Conservation (phyloP, 2,113 vertebrate genomes). For the Mustelus asterias region DNA sequence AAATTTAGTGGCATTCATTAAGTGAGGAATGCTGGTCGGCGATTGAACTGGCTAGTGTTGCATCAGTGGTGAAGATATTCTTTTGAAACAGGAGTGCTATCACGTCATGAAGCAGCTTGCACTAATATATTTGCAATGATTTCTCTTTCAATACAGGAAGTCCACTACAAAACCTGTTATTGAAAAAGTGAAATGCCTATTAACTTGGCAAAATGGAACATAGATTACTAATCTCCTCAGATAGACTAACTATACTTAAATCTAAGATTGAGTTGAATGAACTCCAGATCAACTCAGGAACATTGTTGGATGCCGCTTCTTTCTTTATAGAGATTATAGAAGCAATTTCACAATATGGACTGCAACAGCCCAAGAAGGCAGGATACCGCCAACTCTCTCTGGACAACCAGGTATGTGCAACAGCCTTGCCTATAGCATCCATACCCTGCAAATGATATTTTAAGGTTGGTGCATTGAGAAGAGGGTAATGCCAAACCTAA, state of each 20-base stretch:
- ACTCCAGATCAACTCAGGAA: not conserved
- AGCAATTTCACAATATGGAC: too few relatives aligned
- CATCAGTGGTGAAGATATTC: not conserved
- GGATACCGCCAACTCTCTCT: too few relatives aligned
- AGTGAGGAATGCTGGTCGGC: not conserved
- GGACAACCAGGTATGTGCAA: too few relatives aligned
- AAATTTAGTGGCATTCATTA: not conserved
- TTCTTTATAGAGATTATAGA: not conserved
- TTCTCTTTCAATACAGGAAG: not conserved
- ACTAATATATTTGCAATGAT: not conserved
- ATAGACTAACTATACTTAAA: not conserved
- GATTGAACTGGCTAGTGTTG: not conserved
- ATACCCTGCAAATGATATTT: too few relatives aligned
- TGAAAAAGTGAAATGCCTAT: not conserved
- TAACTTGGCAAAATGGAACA: not conserved
- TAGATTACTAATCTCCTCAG: not conserved
- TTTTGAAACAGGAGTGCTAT: not conserved
- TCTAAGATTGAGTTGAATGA: not conserved
- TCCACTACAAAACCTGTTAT: not conserved
- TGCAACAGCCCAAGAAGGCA: too few relatives aligned
- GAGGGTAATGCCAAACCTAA: too few relatives aligned
- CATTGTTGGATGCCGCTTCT: not conserved
- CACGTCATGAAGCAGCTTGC: not conserved
- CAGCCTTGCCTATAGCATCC: too few relatives aligned
- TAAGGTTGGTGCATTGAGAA: too few relatives aligned